Percentiles rank a stretch among this genome's conserved stretches.
These are phyloP conservation scores for Phthorimaea operculella DNA, from an alignment of 1,140 invertebrate genomes.

Conservation along the genomic window DNA sequence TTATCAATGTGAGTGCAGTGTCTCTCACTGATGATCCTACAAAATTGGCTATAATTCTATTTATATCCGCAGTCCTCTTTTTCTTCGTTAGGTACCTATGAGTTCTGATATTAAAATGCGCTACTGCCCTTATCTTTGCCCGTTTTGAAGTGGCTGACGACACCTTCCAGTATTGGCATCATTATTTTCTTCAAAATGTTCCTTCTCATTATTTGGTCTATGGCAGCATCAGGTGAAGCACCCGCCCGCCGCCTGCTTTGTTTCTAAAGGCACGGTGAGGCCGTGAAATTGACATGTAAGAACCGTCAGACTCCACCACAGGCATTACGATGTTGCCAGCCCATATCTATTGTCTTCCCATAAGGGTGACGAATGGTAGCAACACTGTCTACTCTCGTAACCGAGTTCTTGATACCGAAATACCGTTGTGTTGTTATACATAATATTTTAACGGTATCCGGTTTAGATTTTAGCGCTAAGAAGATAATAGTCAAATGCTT, in stretches of 20 bases:
- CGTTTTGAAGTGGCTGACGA: too few relatives aligned
- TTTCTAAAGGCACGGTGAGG: constrained; percentile 26
- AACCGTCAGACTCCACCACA: constrained; percentile 12
- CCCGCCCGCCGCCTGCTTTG: constrained; percentile 35
- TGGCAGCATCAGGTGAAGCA: constrained; percentile 23
- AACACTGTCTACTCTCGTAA: constrained; percentile 28
- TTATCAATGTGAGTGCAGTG: too few relatives aligned
- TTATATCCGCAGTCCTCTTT: too few relatives aligned
- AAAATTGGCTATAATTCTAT: too few relatives aligned
- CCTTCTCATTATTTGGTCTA: too few relatives aligned
- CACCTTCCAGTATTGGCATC: too few relatives aligned
- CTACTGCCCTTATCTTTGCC: too few relatives aligned
- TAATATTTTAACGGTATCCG: background rate
- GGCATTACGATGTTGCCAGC: constrained; percentile 32
- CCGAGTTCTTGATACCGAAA: constrained; percentile 37
- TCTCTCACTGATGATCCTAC: too few relatives aligned
- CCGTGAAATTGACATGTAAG: constrained; percentile 46
- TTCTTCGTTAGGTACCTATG: too few relatives aligned
- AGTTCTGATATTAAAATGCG: too few relatives aligned
- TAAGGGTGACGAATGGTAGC: constrained; percentile 40
- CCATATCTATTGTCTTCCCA: constrained; percentile 32
- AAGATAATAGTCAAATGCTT: background rate
- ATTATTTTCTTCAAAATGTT: too few relatives aligned
- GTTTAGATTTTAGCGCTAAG: background rate
- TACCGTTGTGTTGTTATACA: constrained; percentile 27